These are phyloP conservation scores for Hippocampus abdominalis DNA, from an alignment of 2,113 vertebrate species.

Conservation along the genomic window DNA sequence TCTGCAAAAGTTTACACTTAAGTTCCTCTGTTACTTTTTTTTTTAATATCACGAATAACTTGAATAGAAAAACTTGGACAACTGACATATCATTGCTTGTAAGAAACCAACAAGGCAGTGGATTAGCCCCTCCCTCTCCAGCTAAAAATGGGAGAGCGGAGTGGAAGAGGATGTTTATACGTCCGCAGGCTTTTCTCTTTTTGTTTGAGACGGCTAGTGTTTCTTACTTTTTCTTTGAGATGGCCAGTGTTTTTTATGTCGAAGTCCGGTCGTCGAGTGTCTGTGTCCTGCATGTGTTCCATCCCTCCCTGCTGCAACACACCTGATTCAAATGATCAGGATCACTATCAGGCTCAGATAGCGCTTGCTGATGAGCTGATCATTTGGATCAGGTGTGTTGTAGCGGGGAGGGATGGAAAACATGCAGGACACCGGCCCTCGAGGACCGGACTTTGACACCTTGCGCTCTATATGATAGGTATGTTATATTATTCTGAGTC, in stretches of 20 bases:
- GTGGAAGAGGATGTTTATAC: conserved; percentile 24
- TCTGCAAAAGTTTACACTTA: conserved; percentile 3
- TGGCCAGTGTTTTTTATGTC: background rate
- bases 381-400: too few species aligned
- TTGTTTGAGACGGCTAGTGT: conserved; percentile 39
- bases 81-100: background rate
- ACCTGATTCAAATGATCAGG: too few species aligned
- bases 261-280: too few species aligned
- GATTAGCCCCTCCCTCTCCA: conserved; percentile 14
- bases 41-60: too few species aligned
- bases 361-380: too few species aligned
- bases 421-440: too few species aligned
- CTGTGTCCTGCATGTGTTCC: too few species aligned
- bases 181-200: conserved; percentile 32
- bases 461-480: too few species aligned
- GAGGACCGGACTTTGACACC: too few species aligned
- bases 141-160: conserved; percentile 27
- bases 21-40: background rate
- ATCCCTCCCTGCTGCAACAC: too few species aligned
- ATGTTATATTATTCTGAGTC: conserved; percentile 8
- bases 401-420: too few species aligned
- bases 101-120: conserved; percentile 14
- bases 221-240: conserved; percentile 14
- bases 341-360: too few species aligned
- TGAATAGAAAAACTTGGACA: background rate